Percentiles rank a stretch among this genome's conserved stretches.
Conservation (phyloP, 2,113 vertebrate species). For the Parotia lawesii region DNA sequence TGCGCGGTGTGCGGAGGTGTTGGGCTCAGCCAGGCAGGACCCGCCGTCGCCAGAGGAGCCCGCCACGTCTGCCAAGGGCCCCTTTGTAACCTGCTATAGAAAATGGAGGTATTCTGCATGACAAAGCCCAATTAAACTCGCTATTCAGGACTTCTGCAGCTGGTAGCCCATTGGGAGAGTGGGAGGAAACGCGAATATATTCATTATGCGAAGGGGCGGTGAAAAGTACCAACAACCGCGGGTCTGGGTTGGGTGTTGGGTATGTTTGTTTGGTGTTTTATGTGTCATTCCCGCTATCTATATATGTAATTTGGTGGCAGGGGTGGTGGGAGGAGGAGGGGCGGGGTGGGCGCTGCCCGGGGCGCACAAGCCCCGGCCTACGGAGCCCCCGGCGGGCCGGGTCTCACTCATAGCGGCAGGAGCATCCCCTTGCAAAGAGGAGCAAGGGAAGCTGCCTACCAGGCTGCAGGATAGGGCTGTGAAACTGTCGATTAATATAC, state of each 20-base stretch:
- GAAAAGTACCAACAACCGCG: background rate
- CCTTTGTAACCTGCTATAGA: slow-evolving; percentile 83
- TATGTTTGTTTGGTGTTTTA: background rate
- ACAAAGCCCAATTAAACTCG: slow-evolving; percentile 97
- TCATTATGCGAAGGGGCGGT: slow-evolving; percentile 51
- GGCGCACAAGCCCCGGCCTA: background rate
- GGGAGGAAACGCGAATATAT: slow-evolving; percentile 83
- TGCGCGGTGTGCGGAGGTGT: slow-evolving; percentile 62
- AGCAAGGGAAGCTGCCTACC: background rate
- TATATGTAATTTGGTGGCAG: background rate
- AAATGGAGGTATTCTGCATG: slow-evolving; percentile 88
- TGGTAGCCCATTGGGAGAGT: slow-evolving; percentile 88
- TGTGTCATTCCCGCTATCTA: background rate
- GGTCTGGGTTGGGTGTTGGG: background rate
- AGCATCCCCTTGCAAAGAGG: background rate
- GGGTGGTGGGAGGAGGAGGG: background rate
- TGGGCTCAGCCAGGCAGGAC: slow-evolving; percentile 63
- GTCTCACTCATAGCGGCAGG: background rate
- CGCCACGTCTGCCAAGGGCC: slow-evolving; percentile 72
- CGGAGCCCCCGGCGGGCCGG: background rate
- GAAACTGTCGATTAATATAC: background rate
- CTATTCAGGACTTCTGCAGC: slow-evolving; percentile 91
- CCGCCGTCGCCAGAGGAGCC: slow-evolving; percentile 57
- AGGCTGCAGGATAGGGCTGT: background rate
- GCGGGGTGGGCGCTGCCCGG: background rate